Conservation (phyloP, 2,888 invertebrate genomes). For the Plagodis pulveraria region DNA sequence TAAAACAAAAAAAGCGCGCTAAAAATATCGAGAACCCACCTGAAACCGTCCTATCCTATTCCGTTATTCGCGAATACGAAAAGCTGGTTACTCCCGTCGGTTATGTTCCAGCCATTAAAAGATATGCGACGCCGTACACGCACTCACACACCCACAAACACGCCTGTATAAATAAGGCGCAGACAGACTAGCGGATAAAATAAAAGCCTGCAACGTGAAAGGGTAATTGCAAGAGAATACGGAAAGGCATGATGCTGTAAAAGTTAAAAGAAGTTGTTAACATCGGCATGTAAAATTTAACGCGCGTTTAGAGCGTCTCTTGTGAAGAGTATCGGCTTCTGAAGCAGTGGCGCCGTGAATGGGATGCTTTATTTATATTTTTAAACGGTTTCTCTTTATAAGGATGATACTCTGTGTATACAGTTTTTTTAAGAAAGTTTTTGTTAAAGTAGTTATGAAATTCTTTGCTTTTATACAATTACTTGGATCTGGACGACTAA, state of each 20-base stretch:
- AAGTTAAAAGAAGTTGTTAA: conserved; percentile 67
- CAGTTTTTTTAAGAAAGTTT: too few relatives aligned
- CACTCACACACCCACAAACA: neutral
- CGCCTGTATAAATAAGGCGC: conserved; percentile 50
- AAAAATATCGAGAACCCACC: conserved; percentile 7
- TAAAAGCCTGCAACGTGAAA: conserved; percentile 70
- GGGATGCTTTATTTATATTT: too few relatives aligned
- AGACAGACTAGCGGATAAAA: conserved; percentile 57
- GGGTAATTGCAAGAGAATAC: conserved; percentile 72
- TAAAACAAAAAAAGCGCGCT: neutral
- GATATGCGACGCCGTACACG: conserved; percentile 51
- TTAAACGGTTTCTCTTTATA: too few relatives aligned
- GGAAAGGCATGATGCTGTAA: conserved; percentile 66
- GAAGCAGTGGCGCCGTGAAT: conserved; percentile 5
- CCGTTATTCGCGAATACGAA: conserved; percentile 42
- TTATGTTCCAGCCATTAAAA: conserved; percentile 66
- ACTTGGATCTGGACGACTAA: too few relatives aligned
- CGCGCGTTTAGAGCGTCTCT: conserved; percentile 24
- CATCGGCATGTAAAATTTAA: conserved; percentile 31
- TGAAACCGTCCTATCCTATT: conserved; percentile 10
- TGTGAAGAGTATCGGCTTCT: conserved; percentile 25
- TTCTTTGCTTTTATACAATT: too few relatives aligned
- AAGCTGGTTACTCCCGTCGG: conserved; percentile 51
- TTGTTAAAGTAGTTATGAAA: too few relatives aligned
- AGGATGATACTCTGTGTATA: too few relatives aligned